phyloP scores from a whole-genome alignment of 2,888 invertebrate genomes.

The Catotricha subobsoleta region DNA sequence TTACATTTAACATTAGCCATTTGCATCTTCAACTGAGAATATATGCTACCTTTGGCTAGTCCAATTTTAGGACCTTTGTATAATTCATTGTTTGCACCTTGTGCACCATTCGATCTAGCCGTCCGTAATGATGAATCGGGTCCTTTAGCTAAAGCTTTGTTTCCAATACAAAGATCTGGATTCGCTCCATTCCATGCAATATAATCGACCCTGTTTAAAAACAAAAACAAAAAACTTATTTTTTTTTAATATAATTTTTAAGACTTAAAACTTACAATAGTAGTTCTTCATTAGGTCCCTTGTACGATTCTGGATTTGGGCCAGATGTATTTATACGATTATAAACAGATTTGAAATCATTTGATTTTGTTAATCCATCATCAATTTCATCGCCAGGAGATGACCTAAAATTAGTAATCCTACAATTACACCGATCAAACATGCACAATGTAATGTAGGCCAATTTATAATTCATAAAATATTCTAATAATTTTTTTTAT shows the following conservation, averaged over 20 bases:
- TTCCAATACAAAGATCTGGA: slow-evolving; percentile 37
- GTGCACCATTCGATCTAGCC: slow-evolving; percentile 34
- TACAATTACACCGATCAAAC: slow-evolving; percentile 1
- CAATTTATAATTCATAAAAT: too few relatives aligned
- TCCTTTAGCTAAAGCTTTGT: slow-evolving; percentile 34
- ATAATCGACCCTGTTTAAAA: slow-evolving; percentile 49
- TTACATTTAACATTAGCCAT: slow-evolving; percentile 27
- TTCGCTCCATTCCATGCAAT: slow-evolving; percentile 71
- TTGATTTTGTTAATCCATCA: not conserved
- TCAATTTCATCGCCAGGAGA: not conserved
- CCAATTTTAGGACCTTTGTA: slow-evolving; percentile 55
- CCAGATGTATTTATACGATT: slow-evolving; percentile 36
- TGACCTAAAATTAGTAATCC: not conserved
- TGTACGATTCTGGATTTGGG: slow-evolving; percentile 49
- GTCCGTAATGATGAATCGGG: slow-evolving; percentile 32
- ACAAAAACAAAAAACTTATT: not conserved
- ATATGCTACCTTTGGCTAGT: slow-evolving; percentile 62
- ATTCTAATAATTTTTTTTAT: too few relatives aligned
- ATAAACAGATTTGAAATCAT: slow-evolving; percentile 24
- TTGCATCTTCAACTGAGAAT: slow-evolving; percentile 39
- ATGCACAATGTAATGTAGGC: too few relatives aligned
- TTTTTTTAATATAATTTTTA: not conserved
- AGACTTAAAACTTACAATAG: slow-evolving; percentile 44
- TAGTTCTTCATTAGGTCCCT: slow-evolving; percentile 60
- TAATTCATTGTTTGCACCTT: slow-evolving; percentile 46